These are phyloP conservation scores for Hippocampus kuda DNA, from an alignment of 2,797 vertebrate genomes.

Conservation along the genomic window DNA sequence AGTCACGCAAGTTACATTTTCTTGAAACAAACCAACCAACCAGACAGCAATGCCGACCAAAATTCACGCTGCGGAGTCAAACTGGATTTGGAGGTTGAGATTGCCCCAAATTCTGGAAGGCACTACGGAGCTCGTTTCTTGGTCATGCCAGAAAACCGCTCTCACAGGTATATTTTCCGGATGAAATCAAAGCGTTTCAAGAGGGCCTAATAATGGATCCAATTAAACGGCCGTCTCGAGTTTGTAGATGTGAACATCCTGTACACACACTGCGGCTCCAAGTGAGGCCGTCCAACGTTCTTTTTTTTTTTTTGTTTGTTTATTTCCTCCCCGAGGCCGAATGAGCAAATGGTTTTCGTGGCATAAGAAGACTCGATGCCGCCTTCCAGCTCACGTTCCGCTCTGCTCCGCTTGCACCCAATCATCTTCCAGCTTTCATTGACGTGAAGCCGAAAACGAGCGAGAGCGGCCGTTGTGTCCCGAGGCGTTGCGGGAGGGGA, in stretches of 20 bases:
- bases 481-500: slow-evolving; percentile 18
- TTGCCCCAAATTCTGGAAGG: too few species aligned
- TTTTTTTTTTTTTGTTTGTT: background rate
- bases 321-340: too few species aligned
- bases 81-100: too few species aligned
- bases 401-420: slow-evolving; percentile 8
- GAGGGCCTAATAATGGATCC: background rate
- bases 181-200: background rate
- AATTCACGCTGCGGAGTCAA: too few species aligned
- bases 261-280: background rate
- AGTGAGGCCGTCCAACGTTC: background rate
- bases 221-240: background rate
- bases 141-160: too few species aligned
- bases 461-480: slow-evolving; percentile 38
- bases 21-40: too few species aligned
- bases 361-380: slow-evolving; percentile 12
- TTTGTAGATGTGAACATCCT: background rate
- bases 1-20: too few species aligned
- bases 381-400: slow-evolving; percentile 7
- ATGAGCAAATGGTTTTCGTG: background rate
- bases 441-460: slow-evolving; percentile 39
- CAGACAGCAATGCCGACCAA: too few species aligned
- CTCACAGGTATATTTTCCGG: background rate
- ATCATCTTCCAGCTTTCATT: slow-evolving; percentile 22
- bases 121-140: too few species aligned